Conservation (phyloP, 2,888 invertebrate genomes). For the Choristoneura rosaceana region DNA sequence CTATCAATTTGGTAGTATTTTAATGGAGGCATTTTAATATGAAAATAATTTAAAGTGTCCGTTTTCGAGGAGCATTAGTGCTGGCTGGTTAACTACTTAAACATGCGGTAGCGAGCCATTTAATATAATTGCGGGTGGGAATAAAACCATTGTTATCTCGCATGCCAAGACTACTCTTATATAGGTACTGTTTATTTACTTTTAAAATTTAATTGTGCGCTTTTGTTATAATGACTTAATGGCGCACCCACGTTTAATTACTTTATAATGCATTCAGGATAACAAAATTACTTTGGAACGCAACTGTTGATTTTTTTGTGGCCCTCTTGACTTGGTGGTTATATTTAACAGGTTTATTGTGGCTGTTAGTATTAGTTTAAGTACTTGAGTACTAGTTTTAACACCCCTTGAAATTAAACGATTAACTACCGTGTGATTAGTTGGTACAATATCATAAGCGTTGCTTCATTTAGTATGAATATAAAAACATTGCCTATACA, state of each 20-base stretch:
- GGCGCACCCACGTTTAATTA: slow-evolving; percentile 59
- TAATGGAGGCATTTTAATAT: slow-evolving; percentile 15
- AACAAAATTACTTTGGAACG: slow-evolving; percentile 59
- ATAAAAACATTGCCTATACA: slow-evolving; percentile 2
- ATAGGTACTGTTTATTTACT: slow-evolving; percentile 67
- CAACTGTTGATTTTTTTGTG: slow-evolving; percentile 22
- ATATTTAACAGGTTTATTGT: slow-evolving; percentile 25
- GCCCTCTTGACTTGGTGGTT: slow-evolving; percentile 2
- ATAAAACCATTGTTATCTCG: slow-evolving; percentile 48
- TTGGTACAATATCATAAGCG: background rate
- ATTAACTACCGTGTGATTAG: slow-evolving; percentile 10
- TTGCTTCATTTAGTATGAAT: background rate
- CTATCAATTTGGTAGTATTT: slow-evolving; percentile 12
- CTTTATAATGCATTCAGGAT: slow-evolving; percentile 46
- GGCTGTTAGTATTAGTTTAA: slow-evolving; percentile 18
- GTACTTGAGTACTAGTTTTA: slow-evolving; percentile 18
- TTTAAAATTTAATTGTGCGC: slow-evolving; percentile 74
- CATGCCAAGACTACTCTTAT: slow-evolving; percentile 60
- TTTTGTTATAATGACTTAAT: slow-evolving; percentile 71
- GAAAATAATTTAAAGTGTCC: slow-evolving; percentile 32
- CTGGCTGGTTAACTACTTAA: slow-evolving; percentile 33
- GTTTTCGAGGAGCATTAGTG: slow-evolving; percentile 38
- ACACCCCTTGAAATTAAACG: slow-evolving; percentile 14
- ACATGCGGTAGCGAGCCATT: slow-evolving; percentile 30
- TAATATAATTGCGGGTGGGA: slow-evolving; percentile 44